Percentiles rank a stretch among this genome's conserved stretches.
Conservation (phyloP, 2,797 vertebrate species). For the Remorina albescens region DNA sequence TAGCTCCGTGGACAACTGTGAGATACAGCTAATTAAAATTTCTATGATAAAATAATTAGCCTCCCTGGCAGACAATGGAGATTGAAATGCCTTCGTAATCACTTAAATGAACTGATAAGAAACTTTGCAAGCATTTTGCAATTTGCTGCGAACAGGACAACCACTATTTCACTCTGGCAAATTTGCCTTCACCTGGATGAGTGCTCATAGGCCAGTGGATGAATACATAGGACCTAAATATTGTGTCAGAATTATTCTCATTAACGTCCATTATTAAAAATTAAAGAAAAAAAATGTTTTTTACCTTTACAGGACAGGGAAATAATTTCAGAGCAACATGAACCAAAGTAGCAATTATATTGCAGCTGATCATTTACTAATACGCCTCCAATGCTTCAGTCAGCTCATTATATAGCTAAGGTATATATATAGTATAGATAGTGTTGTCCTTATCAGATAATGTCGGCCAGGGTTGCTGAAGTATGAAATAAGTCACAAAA, state of each 20-base stretch:
- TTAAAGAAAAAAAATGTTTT: not conserved
- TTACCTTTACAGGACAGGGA: not conserved
- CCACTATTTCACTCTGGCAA: constrained; percentile 46
- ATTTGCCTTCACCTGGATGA: constrained; percentile 21
- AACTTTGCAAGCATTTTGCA: constrained; percentile 72
- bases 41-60: constrained; percentile 87
- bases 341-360: not conserved
- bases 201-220: constrained; percentile 13
- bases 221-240: constrained; percentile 16
- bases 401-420: too few relatives aligned
- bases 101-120: constrained; percentile 81
- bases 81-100: constrained; percentile 77
- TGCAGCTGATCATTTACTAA: not conserved
- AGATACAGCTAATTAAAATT: constrained; percentile 87
- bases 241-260: constrained; percentile 13
- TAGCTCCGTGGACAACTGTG: constrained; percentile 72
- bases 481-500: too few relatives aligned
- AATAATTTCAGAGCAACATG: not conserved
- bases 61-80: constrained; percentile 78
- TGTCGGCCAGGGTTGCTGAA: too few relatives aligned
- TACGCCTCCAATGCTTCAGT: too few relatives aligned
- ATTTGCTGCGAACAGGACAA: constrained; percentile 62
- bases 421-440: too few relatives aligned
- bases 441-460: too few relatives aligned
- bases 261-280: not conserved